Evolutionary conservation across 92 coral and sea anemone genomes (phyloP), one percentile per base, ranked within the genome.

Genomic region (Chrysogorgia sp.): DNA sequence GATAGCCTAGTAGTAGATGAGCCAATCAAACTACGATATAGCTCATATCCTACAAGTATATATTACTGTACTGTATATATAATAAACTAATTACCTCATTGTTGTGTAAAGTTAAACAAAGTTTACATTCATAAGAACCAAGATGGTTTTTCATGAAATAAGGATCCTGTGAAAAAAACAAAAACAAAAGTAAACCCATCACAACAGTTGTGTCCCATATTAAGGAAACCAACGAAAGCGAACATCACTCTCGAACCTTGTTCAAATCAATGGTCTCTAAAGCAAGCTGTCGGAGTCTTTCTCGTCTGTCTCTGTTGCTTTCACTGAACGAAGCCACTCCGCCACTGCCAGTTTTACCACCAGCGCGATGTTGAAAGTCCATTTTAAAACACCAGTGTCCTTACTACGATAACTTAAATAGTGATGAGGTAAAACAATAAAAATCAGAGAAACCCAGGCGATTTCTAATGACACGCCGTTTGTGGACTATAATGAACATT

Each of bases 91-190:
- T 80, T 83, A 93, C 98, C 98, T 93, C 98, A 37, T 93, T 93
- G 25, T 93, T 93, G 75, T 93, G 98, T 14, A 93, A 86, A 22
- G 98, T 93, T 17, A 93, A 82, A 82, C 98, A 93, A 22, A 93
- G 85, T 70, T 93, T 93, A 79, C 98, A 93, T 60, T 93, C 98
- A 82, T 93, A 93, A 40, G 98, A 93, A 34, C 98, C 98, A 75
- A 93, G 91, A 87, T 93, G 98, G 66, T 93, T 93, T 71, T 91
- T 91, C 98, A 93, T 93, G 79, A 93, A 93, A 88, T 93, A 93
- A 1, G 98, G 96, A 81, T 93, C 96, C 96, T 92, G 70, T 31
- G 62, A 80, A 72, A 52, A 83, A 23, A 41, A 17, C 28, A 24
- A 21, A 5, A 7, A 50, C n/a, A 82, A 52, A 52, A 4, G 19